Evolutionary conservation across 2,888 invertebrate genomes (phyloP), one percentile per base, ranked within the genome.

Genomic region (Drosophila falleni): DNA sequence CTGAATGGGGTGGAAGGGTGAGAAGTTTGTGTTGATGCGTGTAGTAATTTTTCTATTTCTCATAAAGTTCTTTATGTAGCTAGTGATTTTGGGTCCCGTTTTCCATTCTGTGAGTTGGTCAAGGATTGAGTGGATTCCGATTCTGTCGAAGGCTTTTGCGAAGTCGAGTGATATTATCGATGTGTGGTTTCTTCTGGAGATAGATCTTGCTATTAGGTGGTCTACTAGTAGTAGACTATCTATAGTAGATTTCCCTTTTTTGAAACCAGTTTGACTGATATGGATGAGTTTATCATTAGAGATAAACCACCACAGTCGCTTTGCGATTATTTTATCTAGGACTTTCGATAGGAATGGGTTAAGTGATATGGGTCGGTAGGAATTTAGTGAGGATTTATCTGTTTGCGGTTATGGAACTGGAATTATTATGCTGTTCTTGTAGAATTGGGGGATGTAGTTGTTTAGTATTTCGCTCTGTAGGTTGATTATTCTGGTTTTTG

Each of bases 321-420:
- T 58, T 47, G 47, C 58, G 16, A 58, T 15, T n/a, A 56, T 56
- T 46, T 56, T 56, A 16, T 33, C 62, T 11, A 73, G 39, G 2
- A 71, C 10, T 69, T 78, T 74, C 4, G 74, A 46, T 19, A 59
- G 23, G 37, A 71, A 71, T n/a, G 67, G 54, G 26, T 80, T 78
- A 0, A 72, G 68, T 4, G 77, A 75, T 8, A 80, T 78, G 0
- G 74, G 72, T 19, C 74, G 54, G 56, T 80, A 73, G 3, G 74
- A 80, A 8, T 56, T 55, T 5, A 59, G 42, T 1, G 9, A 8
- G 11, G 67, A 63, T 49, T 77, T 73, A 9, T 77, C 70, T 11
- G 59, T 5, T 10, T 68, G 31, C 0, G 58, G 69, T 54, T 72
- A 75, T 13, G 54, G 26, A 3, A 74, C 70, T 11, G 65, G 70